phyloP scores from a whole-genome alignment of 1,140 invertebrate genomes.

The Reticulitermes speratus region DNA sequence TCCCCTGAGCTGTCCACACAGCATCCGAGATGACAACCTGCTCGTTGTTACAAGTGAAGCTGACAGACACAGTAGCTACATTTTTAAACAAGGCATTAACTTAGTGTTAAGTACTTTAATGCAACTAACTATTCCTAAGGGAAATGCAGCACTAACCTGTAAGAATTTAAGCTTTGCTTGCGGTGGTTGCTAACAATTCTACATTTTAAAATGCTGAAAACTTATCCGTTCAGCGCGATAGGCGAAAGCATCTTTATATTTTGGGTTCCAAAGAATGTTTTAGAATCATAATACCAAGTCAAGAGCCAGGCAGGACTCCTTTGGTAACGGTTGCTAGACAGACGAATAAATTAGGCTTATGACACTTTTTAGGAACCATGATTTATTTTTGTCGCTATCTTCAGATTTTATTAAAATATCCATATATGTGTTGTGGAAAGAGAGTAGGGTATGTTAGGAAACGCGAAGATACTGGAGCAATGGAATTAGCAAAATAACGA shows the following conservation, averaged over 20 bases:
- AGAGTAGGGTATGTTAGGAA: not conserved
- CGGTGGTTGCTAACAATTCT: not conserved
- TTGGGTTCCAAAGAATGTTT: not conserved
- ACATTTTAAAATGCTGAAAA: not conserved
- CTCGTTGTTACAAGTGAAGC: slow-evolving; percentile 28
- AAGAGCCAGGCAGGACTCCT: not conserved
- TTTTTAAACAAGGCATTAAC: slow-evolving; percentile 3
- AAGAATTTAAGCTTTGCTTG: not conserved
- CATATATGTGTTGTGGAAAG: not conserved
- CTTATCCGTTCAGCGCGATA: not conserved
- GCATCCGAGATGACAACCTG: slow-evolving; percentile 17
- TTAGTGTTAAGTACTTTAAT: not conserved
- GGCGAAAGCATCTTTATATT: not conserved
- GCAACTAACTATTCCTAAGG: not conserved
- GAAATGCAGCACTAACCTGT: not conserved
- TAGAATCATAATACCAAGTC: not conserved
- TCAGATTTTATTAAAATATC: not conserved
- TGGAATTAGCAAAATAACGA: not conserved
- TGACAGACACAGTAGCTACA: slow-evolving; percentile 20
- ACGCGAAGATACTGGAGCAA: not conserved
- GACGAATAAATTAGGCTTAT: not conserved
- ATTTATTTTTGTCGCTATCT: not conserved
- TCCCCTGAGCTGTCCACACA: not conserved
- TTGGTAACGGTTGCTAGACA: not conserved
- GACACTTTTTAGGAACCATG: not conserved